Evolutionary conservation across 2,888 invertebrate genomes (phyloP), one percentile per base, ranked within the genome.

Genomic region (Andrena praecox): DNA sequence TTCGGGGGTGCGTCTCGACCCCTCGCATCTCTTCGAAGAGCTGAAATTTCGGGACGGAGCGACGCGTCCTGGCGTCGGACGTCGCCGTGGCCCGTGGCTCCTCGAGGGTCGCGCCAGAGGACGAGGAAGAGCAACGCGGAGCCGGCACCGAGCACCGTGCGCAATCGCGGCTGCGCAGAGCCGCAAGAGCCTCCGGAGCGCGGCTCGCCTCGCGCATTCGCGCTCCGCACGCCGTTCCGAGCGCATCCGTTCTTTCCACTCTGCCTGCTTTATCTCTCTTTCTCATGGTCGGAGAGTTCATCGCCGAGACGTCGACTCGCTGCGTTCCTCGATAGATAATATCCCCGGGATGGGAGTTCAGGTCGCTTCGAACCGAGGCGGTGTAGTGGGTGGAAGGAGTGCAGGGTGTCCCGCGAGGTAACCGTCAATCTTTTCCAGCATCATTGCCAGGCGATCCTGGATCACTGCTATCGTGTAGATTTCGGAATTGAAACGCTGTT

Each of bases 201-300:
- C 75, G 86, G 77, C 67, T 74, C 66, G 29, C 24, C 70, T 48
- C 67, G 74, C 84, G 87, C 89, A 89, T 88, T 90, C 87, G 85
- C 87, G 89, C 87, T 86, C 72, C 83, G 90, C 87, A 83, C 84
- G 76, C 73, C 84, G 83, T 63, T 59, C 77, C 72, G 90, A 84
- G 79, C 84, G 85, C 72, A 77, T 73, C 84, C 31, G 33, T 3
- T 12, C n/a, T 20, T 1, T 10, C 1, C n/a, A n/a, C 1, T 10
- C 54, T 7, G 24, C 52, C 52, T 7, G 52, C 8, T 54, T 3
- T 20, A 5, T 42, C 16, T 42, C 16, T 42, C 16, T 42, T 42
- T 42, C 12, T 42, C 42, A 42, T 42, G 42, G 42, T 12, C 12
- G 42, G 16, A 16, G 42, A 42, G 42, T 16, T 42, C 42, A 42